Percentiles rank a stretch among this genome's conserved stretches.
Conservation (phyloP, 1,140 invertebrate species). For the Scaptomyza pallida region DNA sequence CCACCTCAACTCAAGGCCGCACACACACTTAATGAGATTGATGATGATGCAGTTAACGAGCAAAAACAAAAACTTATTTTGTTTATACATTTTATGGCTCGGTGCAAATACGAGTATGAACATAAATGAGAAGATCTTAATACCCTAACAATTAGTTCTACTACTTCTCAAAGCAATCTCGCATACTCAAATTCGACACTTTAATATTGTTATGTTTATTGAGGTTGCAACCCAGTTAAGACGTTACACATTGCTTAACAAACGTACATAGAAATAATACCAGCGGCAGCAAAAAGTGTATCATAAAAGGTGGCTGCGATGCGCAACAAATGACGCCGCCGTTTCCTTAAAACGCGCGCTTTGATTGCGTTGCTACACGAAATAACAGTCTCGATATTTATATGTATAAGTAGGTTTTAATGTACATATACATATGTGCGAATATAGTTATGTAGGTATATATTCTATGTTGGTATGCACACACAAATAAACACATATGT, state of each 20-base stretch:
- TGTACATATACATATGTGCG: not conserved
- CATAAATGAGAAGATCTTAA: too few species aligned
- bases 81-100: not conserved
- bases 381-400: conserved; percentile 2
- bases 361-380: conserved; percentile 18
- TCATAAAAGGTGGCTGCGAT: conserved; percentile 12
- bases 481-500: too few species aligned
- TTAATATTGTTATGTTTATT: too few species aligned
- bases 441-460: not conserved
- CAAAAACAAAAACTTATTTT: not conserved
- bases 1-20: not conserved
- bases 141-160: too few species aligned
- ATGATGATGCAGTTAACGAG: not conserved
- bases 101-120: too few species aligned
- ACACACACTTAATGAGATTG: not conserved
- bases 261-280: too few species aligned
- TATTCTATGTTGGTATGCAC: not conserved
- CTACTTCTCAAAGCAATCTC: too few species aligned
- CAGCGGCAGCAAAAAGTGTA: not conserved
- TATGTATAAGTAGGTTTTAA: not conserved
- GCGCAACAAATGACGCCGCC: conserved; percentile 31
- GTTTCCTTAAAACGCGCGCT: conserved; percentile 24
- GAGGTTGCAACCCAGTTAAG: too few species aligned
- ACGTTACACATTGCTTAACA: too few species aligned
- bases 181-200: too few species aligned